Evolutionary conservation across 2,888 invertebrate genomes (phyloP), one percentile per base, ranked within the genome.

Genomic region (Sinhomidia bicolor): DNA sequence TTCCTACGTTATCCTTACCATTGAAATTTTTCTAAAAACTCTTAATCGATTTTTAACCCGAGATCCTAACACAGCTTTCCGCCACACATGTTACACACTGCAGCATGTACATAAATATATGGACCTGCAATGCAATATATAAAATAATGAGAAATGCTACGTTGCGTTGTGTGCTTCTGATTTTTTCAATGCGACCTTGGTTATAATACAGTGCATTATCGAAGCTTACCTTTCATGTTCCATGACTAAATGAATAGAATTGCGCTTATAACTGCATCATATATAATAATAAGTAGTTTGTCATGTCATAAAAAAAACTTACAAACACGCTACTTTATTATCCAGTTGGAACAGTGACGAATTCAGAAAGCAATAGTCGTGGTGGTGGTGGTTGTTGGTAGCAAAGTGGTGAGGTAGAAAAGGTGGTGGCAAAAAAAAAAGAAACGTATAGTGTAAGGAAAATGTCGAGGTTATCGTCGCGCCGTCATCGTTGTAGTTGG

Each of bases 381-480:
- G n/a, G n/a, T n/a, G n/a, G n/a, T n/a, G n/a, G n/a, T n/a, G n/a
- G n/a, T n/a, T n/a, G 36, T 36, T 5, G 7, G 36, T 36, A 36
- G 36, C 3, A 7, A 36, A 51, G 14, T 51, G 41, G 78, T 62
- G 85, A 80, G 51, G 82, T 54, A 82, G 65, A 14, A 60, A 51
- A 26, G 41, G 60, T 74, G 36, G 36, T 36, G 36, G n/a, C n/a
- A n/a, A n/a, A n/a, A 36, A 36, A 36, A 7, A 36, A 71, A 54
- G 3, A 47, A 41, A 60, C 23, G 44, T 60, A 14, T 51, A 14
- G 51, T 26, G 32, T 32, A 32, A 5, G 14, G 82, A 36, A 87
- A 87, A 87, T 87, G 87, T 87, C 87, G 87, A 87, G 87, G 87
- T 74, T 82, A 76, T 76, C 65, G 62, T 76, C 87, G 87, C 65